Conservation (phyloP, 2,888 invertebrate species). For the Tetrapedia diversipes region DNA sequence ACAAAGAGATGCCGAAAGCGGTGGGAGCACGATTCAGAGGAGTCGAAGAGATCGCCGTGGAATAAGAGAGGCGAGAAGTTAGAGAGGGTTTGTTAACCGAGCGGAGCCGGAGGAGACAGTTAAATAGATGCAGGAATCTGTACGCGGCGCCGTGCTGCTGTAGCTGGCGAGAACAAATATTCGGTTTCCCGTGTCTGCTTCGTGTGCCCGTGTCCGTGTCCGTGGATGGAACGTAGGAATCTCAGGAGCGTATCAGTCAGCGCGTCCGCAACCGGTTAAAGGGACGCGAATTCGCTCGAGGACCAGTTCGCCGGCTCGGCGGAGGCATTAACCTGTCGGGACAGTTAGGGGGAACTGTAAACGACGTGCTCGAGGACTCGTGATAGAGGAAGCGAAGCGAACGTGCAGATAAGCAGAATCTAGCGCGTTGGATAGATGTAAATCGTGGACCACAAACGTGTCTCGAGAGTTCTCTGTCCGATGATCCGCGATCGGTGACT, state of each 20-base stretch:
- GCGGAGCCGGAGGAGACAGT: conserved; percentile 59
- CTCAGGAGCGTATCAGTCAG: conserved; percentile 55
- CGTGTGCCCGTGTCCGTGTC: conserved; percentile 10
- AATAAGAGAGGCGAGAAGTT: conserved; percentile 56
- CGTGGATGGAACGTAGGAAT: conserved; percentile 43
- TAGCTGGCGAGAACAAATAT: conserved; percentile 66
- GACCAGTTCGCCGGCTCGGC: not conserved
- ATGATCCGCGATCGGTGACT: conserved; percentile 26
- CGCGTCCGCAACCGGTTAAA: conserved; percentile 13
- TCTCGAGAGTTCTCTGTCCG: too few relatives aligned
- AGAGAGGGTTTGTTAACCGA: conserved; percentile 46
- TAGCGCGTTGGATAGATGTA: too few relatives aligned
- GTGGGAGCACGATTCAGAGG: conserved; percentile 37
- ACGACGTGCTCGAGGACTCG: not conserved
- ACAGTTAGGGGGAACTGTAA: conserved; percentile 7
- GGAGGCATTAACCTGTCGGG: conserved; percentile 13
- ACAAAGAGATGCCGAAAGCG: conserved; percentile 58
- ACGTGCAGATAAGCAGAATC: too few relatives aligned
- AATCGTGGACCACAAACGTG: not conserved
- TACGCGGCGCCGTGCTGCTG: conserved; percentile 76
- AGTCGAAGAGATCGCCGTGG: conserved; percentile 47
- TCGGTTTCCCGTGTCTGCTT: conserved; percentile 27
- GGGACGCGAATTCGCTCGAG: conserved; percentile 14
- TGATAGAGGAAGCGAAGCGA: not conserved
- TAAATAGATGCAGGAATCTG: conserved; percentile 81